A percentile compares a stretch with the other conserved stretches of the same genome.
Evolutionary conservation across 2,113 vertebrate species (phyloP).

Genomic region (Triplophysa dalaica): DNA sequence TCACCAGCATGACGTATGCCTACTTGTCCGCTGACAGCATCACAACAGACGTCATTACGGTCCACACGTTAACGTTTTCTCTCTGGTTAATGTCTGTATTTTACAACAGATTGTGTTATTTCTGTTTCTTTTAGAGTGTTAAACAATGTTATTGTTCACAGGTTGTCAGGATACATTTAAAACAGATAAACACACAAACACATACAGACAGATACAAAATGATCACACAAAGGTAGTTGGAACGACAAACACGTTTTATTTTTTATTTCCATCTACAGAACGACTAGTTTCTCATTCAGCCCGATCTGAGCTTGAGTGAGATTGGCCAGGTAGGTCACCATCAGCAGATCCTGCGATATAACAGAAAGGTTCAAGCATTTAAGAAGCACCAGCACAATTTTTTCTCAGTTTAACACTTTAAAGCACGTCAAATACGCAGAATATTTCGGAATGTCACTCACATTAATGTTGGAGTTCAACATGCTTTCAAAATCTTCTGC

Average conservation of each 20-base stretch:
- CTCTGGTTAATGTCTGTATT: too few relatives aligned
- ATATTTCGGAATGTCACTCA: slow-evolving; percentile 67
- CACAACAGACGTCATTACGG: neutral
- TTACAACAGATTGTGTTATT: too few relatives aligned
- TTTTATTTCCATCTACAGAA: slow-evolving; percentile 37
- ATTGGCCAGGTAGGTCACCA: slow-evolving; percentile 88
- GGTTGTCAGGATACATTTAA: too few relatives aligned
- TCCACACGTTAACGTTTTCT: neutral
- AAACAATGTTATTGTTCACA: too few relatives aligned
- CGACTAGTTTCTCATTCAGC: slow-evolving; percentile 78
- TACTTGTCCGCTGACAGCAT: neutral
- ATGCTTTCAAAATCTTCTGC: slow-evolving; percentile 97
- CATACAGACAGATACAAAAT: neutral
- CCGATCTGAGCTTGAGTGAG: slow-evolving; percentile 87
- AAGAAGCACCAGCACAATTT: slow-evolving; percentile 57
- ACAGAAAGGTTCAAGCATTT: neutral
- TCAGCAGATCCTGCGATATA: slow-evolving; percentile 69
- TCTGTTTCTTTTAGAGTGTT: too few relatives aligned
- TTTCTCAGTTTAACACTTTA: neutral
- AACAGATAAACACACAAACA: too few relatives aligned
- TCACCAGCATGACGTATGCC: neutral
- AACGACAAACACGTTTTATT: slow-evolving; percentile 41
- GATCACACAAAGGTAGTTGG: neutral
- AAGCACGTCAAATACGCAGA: neutral
- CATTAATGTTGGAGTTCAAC: slow-evolving; percentile 99